Conservation (phyloP, 2,888 invertebrate genomes). For the Hemicrepidius hirtus region DNA sequence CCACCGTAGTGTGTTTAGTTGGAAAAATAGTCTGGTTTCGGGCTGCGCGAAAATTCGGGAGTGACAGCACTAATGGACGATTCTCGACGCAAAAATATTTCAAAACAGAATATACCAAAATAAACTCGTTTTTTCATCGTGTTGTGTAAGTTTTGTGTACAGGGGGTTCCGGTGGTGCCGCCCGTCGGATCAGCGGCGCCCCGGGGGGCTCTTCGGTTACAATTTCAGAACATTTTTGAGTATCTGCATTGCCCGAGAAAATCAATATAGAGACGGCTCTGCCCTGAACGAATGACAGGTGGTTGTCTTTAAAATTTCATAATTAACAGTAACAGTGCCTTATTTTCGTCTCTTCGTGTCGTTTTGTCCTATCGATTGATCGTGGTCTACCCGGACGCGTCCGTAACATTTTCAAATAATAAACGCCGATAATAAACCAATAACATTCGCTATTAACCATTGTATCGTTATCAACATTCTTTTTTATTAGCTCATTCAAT, state of each 20-base stretch:
- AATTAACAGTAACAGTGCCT: conserved; percentile 40
- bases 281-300: conserved; percentile 71
- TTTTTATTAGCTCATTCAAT: conserved; percentile 15
- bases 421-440: conserved; percentile 37
- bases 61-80: conserved; percentile 61
- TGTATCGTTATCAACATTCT: conserved; percentile 29
- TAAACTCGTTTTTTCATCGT: conserved; percentile 61
- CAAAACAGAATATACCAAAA: conserved; percentile 63
- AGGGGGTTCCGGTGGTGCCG: conserved; percentile 41
- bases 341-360: conserved; percentile 19
- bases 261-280: conserved; percentile 71
- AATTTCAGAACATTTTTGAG: conserved; percentile 65
- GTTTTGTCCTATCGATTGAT: conserved; percentile 27
- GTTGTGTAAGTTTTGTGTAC: conserved; percentile 51
- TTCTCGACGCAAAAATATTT: conserved; percentile 61
- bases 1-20: conserved; percentile 52
- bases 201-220: conserved; percentile 42
- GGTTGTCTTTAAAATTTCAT: conserved; percentile 65
- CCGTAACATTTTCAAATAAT: conserved; percentile 8
- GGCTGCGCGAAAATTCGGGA: conserved; percentile 54
- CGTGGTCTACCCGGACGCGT: conserved; percentile 2
- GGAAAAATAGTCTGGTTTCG: conserved; percentile 37
- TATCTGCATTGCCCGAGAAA: conserved; percentile 73
- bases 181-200: conserved; percentile 1
- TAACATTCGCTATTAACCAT: conserved; percentile 27